These are phyloP conservation scores for Epinephelus awoara DNA, from an alignment of 2,797 vertebrate species.

Conservation along the genomic window DNA sequence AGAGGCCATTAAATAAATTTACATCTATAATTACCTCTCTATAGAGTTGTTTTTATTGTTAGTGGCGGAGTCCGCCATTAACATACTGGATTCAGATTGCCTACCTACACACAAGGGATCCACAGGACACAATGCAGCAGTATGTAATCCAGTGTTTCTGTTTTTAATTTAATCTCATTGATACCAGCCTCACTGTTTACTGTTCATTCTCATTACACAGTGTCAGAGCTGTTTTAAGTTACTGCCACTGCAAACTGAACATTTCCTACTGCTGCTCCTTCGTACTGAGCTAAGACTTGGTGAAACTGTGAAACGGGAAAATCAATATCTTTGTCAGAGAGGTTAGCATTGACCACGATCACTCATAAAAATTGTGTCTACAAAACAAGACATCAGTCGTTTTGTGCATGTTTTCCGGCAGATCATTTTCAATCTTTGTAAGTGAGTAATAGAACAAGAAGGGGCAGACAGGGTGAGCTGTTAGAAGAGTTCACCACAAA, in stretches of 20 bases:
- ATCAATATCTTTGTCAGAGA: too few species aligned
- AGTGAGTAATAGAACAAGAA: neutral
- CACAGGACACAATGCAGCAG: conserved; percentile 2
- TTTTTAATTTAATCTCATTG: conserved; percentile 10
- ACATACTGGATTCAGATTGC: neutral
- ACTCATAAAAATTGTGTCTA: neutral
- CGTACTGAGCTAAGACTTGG: neutral
- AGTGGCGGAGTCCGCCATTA: neutral
- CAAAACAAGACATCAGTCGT: neutral
- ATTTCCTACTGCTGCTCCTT: neutral
- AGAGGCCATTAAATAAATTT: neutral
- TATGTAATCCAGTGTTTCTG: neutral
- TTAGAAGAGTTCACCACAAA: too few species aligned
- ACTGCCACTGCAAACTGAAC: neutral
- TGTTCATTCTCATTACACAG: neutral
- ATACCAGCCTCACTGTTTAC: neutral
- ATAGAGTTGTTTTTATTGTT: neutral
- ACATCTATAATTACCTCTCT: neutral
- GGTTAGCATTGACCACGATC: neutral
- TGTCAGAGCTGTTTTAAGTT: neutral
- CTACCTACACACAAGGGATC: neutral
- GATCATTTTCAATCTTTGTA: neutral
- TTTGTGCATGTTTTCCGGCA: neutral
- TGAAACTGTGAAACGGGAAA: too few species aligned
- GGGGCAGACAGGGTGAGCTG: too few species aligned